Evolutionary conservation across 2,797 vertebrate species (phyloP), one percentile per base, ranked within the genome.

Genomic region (Lutjanus campechanus): DNA sequence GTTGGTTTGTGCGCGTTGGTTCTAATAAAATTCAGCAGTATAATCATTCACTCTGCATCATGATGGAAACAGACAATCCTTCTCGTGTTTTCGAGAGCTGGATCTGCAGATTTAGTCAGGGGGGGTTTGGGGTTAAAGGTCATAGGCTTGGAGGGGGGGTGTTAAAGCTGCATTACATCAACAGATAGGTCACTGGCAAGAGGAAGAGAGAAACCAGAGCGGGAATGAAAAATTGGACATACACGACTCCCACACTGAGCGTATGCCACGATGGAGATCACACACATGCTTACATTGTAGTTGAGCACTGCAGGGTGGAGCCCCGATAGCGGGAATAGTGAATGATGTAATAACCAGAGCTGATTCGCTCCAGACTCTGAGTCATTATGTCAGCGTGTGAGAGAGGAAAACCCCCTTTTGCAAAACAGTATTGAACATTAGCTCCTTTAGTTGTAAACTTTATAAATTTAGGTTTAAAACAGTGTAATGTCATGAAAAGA

Each of bases 241-340:
- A 44, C 53, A 75, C 40, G 55, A 8, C 40, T 46, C 54, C 61
- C 53, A 22, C 17, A 20, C 60, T 49, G 19, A 5, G 50, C 43
- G 69, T 22, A 4, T 43, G 71, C n/a, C 49, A 58, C 54, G 47
- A 69, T 77, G 65, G 44, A 76, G 69, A 71, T 72, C 65, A 41
- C 49, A 55, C 60, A 71, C 71, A 44, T 17, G 49, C 65, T 51
- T 43, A 67, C 76, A 77, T 6, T 7, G 56, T 77, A 11, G 70
- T 19, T 58, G 83, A 80, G 53, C 5, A 64, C 88, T 81, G 73
- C 85, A 84, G 89, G 92, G 89, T 75, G 92, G 89, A 83, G 89
- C 69, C 81, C 84, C 61, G 64, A 60, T 64, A 88, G 73, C 73
- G 6, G 77, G 66, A 81, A 79, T 77, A 46, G 77, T 72, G 81